Evolutionary conservation across 2,113 vertebrate genomes (phyloP).

Genomic region (Notarius quadriscutis): DNA sequence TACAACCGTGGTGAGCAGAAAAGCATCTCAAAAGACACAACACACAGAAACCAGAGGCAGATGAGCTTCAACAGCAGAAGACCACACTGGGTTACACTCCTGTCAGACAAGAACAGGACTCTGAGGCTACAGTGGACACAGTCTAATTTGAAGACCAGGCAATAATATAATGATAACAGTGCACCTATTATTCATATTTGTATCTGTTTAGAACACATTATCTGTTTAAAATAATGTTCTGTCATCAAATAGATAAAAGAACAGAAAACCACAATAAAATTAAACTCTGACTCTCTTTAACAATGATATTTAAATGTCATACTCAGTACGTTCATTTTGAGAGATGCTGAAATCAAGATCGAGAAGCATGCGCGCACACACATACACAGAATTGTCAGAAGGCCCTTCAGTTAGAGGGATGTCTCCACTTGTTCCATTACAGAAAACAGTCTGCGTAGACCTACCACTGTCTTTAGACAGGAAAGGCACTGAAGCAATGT

Average conservation of each 20-base stretch:
- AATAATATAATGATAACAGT: not conserved
- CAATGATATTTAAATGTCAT: constrained; percentile 1
- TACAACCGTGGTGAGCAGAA: not conserved
- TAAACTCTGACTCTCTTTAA: not conserved
- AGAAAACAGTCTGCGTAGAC: constrained; percentile 31
- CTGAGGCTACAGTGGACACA: not conserved
- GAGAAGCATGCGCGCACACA: not conserved
- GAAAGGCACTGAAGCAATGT: constrained; percentile 36
- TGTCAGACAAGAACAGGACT: not conserved
- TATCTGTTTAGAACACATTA: not conserved
- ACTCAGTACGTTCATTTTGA: not conserved
- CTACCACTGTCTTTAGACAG: constrained; percentile 37
- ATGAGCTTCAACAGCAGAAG: not conserved
- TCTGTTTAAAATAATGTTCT: not conserved
- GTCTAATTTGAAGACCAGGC: not conserved
- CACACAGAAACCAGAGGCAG: not conserved
- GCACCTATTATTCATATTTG: not conserved
- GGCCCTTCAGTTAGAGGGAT: constrained; percentile 18
- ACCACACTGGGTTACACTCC: not conserved
- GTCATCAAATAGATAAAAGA: not conserved
- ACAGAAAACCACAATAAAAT: not conserved
- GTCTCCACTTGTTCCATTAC: constrained; percentile 38
- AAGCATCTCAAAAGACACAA: not conserved
- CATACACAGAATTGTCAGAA: constrained; percentile 33
- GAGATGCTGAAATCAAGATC: not conserved